Conservation (phyloP, 2,888 invertebrate genomes). For the Drosophila greeni region DNA sequence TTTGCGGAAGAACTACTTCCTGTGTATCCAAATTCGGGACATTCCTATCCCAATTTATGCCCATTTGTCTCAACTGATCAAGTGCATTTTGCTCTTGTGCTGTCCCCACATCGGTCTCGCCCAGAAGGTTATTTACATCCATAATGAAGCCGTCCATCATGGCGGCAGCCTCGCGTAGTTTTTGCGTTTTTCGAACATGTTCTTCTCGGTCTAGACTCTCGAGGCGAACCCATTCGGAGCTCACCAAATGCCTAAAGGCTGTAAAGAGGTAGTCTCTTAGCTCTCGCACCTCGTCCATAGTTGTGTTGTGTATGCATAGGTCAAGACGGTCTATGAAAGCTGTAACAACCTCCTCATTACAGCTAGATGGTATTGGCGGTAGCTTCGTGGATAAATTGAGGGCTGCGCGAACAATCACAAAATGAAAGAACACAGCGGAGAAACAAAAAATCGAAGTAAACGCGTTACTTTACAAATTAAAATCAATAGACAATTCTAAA, state of each 20-base stretch:
- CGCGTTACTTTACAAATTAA: not conserved
- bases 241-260: slow-evolving; percentile 49
- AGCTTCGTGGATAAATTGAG: not conserved
- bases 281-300: slow-evolving; percentile 37
- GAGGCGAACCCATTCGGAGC: slow-evolving; percentile 17
- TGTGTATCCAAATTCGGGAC: no score
- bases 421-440: slow-evolving; percentile 3
- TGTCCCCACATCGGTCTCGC: not conserved
- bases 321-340: slow-evolving; percentile 49
- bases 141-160: slow-evolving; percentile 19
- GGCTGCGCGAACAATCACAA: not conserved
- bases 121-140: slow-evolving; percentile 37
- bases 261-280: slow-evolving; percentile 51
- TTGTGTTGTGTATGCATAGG: not conserved
- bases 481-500: not conserved
- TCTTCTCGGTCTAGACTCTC: slow-evolving; percentile 1
- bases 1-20: slow-evolving; percentile 6
- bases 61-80: not conserved
- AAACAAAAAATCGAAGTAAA: slow-evolving; percentile 19
- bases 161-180: slow-evolving; percentile 3
- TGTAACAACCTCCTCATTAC: slow-evolving; percentile 47
- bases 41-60: slow-evolving; percentile 3
- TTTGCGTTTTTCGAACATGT: not conserved
- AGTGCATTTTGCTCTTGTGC: not conserved
- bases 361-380: slow-evolving; percentile 52